These are phyloP conservation scores for Meteorus colon DNA, from an alignment of 2,888 invertebrate species.

Conservation along the genomic window DNA sequence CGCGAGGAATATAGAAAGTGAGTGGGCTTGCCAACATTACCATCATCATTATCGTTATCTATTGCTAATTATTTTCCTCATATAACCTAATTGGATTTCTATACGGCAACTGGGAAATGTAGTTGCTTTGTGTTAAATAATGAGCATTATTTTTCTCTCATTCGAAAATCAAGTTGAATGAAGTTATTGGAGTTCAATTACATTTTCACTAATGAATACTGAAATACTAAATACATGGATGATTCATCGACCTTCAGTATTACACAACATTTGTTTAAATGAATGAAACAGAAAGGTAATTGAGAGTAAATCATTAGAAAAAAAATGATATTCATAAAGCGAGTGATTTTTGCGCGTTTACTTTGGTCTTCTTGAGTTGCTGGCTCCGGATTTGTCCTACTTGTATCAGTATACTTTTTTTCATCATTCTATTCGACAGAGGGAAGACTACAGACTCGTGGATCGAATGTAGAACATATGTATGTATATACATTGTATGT, in stretches of 20 bases:
- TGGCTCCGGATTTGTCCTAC: conserved; percentile 64
- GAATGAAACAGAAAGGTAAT: too few relatives aligned
- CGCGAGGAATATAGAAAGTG: conserved; percentile 60
- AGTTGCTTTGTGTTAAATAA: conserved; percentile 47
- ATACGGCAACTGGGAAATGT: conserved; percentile 52
- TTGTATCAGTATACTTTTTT: conserved; percentile 61
- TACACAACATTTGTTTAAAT: background rate
- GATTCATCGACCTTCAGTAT: background rate
- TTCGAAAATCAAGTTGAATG: background rate
- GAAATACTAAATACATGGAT: background rate
- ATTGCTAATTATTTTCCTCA: conserved; percentile 50
- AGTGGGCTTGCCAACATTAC: conserved; percentile 35
- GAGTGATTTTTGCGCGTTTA: background rate
- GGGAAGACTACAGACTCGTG: conserved; percentile 38
- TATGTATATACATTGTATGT: background rate
- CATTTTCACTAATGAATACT: background rate
- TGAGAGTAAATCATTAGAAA: too few relatives aligned
- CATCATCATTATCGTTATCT: conserved; percentile 31
- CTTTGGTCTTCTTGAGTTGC: conserved; percentile 40
- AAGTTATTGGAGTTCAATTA: background rate
- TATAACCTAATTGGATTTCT: conserved; percentile 48
- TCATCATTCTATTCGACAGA: conserved; percentile 62
- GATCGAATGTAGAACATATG: conserved; percentile 36
- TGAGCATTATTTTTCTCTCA: conserved; percentile 33
- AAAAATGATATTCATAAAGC: too few relatives aligned